These are phyloP conservation scores for Chalcis sispes DNA, from an alignment of 2,888 invertebrate species.

Conservation along the genomic window DNA sequence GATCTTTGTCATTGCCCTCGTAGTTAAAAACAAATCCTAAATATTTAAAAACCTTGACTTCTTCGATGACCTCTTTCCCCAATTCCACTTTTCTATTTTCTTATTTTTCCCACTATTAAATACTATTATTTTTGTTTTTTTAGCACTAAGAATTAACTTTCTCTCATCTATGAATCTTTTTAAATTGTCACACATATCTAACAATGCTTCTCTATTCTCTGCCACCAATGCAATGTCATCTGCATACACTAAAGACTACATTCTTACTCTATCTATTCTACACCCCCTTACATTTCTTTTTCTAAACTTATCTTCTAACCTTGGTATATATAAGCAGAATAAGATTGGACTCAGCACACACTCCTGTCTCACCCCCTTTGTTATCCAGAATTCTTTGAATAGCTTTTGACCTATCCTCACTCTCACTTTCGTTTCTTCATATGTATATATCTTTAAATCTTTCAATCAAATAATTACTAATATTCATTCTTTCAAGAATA, in stretches of 20 bases:
- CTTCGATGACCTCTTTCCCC: conserved; percentile 32
- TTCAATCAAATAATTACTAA: too few relatives aligned
- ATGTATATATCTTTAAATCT: background rate
- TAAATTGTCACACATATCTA: conserved; percentile 27
- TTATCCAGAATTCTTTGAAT: conserved; percentile 47
- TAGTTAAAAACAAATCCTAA: conserved; percentile 16
- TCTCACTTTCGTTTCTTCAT: conserved; percentile 42
- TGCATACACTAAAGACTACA: conserved; percentile 22
- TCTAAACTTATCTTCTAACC: conserved; percentile 46
- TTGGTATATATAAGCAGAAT: conserved; percentile 54
- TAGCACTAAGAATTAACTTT: too few relatives aligned
- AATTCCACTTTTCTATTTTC: conserved; percentile 28
- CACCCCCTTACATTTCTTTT: conserved; percentile 44
- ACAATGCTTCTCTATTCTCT: background rate
- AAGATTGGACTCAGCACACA: conserved; percentile 56
- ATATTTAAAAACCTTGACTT: conserved; percentile 39
- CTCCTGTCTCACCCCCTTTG: conserved; percentile 55
- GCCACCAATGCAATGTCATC: conserved; percentile 36
- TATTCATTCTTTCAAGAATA: too few relatives aligned
- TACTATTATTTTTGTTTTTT: too few relatives aligned
- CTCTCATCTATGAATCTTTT: background rate
- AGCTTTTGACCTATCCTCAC: conserved; percentile 25
- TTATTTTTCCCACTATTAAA: background rate
- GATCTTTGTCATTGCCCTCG: conserved; percentile 20
- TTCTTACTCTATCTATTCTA: conserved; percentile 22